Evolutionary conservation across 1,140 invertebrate genomes (phyloP).

Genomic region (Diprion similis): DNA sequence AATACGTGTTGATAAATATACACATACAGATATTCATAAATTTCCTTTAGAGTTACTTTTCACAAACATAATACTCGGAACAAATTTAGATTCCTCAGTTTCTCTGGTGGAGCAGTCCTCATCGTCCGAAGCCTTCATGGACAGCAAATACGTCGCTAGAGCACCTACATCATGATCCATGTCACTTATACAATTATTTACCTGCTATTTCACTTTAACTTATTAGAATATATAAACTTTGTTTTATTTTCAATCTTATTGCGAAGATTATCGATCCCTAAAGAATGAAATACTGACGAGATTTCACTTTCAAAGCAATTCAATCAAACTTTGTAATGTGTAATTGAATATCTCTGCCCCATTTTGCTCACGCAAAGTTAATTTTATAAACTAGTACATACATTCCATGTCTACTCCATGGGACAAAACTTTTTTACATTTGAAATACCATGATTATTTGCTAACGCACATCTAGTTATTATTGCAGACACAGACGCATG

Average conservation of each 20-base stretch:
- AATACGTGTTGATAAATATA: background rate
- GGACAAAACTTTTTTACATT: too few relatives aligned
- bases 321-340: too few relatives aligned
- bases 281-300: too few relatives aligned
- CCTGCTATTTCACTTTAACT: background rate
- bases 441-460: too few relatives aligned
- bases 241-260: background rate
- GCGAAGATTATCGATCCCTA: too few relatives aligned
- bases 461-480: too few relatives aligned
- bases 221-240: background rate
- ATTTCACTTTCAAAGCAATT: too few relatives aligned
- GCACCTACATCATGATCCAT: conserved; percentile 10
- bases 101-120: background rate
- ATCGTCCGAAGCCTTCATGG: conserved; percentile 2
- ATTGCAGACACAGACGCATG: too few relatives aligned
- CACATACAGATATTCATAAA: background rate
- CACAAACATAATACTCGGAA: background rate
- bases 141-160: background rate
- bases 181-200: background rate
- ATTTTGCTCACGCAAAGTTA: too few relatives aligned
- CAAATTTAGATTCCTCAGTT: background rate
- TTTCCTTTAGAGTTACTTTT: background rate
- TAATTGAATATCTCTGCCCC: too few relatives aligned
- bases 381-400: too few relatives aligned
- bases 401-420: too few relatives aligned